Base-by-base conservation (phyloP, 2,888 invertebrate species). In the Byasa hedistus region DNA sequence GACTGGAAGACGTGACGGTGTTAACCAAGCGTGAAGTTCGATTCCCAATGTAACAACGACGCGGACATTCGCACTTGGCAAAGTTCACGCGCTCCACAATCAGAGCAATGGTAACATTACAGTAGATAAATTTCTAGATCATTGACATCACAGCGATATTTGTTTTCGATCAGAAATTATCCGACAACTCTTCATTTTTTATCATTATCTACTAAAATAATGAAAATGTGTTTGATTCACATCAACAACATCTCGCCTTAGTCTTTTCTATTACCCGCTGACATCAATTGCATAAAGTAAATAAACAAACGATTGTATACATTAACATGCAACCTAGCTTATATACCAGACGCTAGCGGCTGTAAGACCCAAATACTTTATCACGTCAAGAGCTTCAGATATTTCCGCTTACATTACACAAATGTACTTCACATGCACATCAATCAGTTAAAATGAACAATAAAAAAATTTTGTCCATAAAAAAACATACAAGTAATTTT, bases 81-180 rank as follows among this genome's bases (percentile, higher is more conserved):
- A 66, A 66, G 66, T 66, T 66, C 59, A 58, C 66, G 51, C 58
- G 59, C 55, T 48, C 44, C 48, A 2, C 51, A 51, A 57, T 65
- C 65, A 57, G 57, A 27, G 10, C 15, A 51, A 19, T 52, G 64
- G 39, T 52, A 61, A 57, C 56, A 61, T 61, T 55, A 55, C 39
- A n/a, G 17, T 23, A 61, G 51, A 66, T 61, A 52, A 57, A 59
- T 58, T 59, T 66, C 58, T 62, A 58, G 62, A 66, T 66, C 62
- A 55, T 59, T 61, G 57, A 61, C 61, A 60, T 22, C 23, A 19
- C 15, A 39, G 39, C 12, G 12, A 1, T 48, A 24, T 8, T 4
- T 54, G 0, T 22, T 51, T 57, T 19, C 5, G 2, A 15, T 0
- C 27, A 19, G 8, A 24, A 1, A 8, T n/a, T 5, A n/a, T 48